These are phyloP conservation scores for Peribatodes rhomboidaria DNA, from an alignment of 2,888 invertebrate genomes.

Conservation along the genomic window DNA sequence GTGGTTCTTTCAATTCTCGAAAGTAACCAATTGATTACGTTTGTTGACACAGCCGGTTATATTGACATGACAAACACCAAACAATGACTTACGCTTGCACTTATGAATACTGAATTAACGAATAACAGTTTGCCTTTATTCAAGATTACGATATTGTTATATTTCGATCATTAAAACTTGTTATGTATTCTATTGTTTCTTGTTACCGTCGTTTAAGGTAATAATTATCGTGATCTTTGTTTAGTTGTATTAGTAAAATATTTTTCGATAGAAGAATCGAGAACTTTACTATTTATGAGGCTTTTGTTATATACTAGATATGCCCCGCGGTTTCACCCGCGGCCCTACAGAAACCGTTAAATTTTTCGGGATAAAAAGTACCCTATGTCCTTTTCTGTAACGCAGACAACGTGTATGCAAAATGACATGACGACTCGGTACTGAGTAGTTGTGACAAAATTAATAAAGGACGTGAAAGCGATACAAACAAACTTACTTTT, in stretches of 20 bases:
- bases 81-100: constrained; percentile 7
- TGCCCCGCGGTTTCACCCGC: too few species aligned
- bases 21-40: constrained; percentile 1
- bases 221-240: constrained; percentile 6
- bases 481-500: too few species aligned
- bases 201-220: background rate
- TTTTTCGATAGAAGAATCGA: background rate
- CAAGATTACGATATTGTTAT: constrained; percentile 17
- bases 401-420: too few species aligned
- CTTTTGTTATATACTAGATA: too few species aligned
- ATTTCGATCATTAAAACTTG: constrained; percentile 13
- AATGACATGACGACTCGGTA: too few species aligned
- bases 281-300: too few species aligned
- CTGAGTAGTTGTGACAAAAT: too few species aligned
- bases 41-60: constrained; percentile 20
- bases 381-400: too few species aligned
- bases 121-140: constrained; percentile 8
- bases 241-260: background rate
- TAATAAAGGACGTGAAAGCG: too few species aligned
- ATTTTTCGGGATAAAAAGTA: too few species aligned
- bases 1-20: background rate
- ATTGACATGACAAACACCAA: constrained; percentile 8
- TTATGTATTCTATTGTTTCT: constrained; percentile 9
- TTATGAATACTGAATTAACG: constrained; percentile 36
- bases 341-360: too few species aligned